A percentile compares a stretch with the other conserved stretches of the same genome.
These are phyloP conservation scores for Helicoverpa armigera DNA, from an alignment of 1,140 invertebrate genomes.

Conservation along the genomic window DNA sequence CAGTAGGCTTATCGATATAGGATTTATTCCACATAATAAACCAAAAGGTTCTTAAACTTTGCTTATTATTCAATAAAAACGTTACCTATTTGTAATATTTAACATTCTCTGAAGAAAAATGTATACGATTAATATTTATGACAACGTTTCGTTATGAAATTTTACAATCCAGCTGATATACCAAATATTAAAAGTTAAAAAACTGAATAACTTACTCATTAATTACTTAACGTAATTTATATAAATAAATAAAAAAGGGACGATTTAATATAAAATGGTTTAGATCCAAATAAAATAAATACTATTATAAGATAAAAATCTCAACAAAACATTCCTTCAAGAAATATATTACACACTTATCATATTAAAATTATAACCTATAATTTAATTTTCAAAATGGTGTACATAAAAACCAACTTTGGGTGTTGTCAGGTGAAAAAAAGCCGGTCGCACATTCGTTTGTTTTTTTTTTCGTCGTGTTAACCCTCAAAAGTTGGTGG, in stretches of 20 bases:
- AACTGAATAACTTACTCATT: constrained; percentile 33
- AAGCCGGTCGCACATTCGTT: constrained; percentile 79
- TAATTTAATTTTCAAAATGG: constrained; percentile 85
- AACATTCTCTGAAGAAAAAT: constrained; percentile 14
- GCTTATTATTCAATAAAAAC: neutral
- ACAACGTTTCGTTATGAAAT: constrained; percentile 5
- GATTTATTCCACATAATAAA: too few species aligned
- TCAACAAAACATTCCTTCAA: constrained; percentile 69
- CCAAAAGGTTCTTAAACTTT: neutral
- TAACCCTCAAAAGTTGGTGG: constrained; percentile 76
- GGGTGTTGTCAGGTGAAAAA: constrained; percentile 80
- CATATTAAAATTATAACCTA: constrained; percentile 86
- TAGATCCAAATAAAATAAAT: constrained; percentile 59
- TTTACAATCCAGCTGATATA: constrained; percentile 1
- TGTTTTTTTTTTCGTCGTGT: constrained; percentile 75
- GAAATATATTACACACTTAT: constrained; percentile 84
- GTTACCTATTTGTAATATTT: too few species aligned
- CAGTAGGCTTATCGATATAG: too few species aligned
- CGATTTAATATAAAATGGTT: constrained; percentile 45
- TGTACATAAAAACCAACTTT: constrained; percentile 75
- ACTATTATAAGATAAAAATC: constrained; percentile 70
- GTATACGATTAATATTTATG: constrained; percentile 32
- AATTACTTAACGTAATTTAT: constrained; percentile 40
- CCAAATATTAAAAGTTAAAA: neutral
- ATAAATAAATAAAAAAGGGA: constrained; percentile 44